Evolutionary conservation across 2,113 vertebrate species (phyloP), one percentile per base, ranked within the genome.

Genomic region (Cololabis saira): DNA sequence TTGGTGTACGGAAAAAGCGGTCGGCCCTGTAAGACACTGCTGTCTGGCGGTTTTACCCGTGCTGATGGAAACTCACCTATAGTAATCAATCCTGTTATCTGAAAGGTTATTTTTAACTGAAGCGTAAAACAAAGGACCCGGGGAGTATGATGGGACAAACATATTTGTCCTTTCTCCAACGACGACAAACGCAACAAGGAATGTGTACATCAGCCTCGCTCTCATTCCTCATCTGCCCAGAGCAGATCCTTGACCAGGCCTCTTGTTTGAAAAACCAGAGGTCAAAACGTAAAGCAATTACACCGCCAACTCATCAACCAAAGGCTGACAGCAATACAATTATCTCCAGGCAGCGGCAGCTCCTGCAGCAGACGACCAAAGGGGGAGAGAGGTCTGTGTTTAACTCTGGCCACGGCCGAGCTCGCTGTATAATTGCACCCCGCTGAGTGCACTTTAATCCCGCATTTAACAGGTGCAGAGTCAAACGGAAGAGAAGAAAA

Each of bases 251-350:
- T 88, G 86, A 90, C 87, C 87, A 76, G 74, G 81, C 60, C 19
- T 33, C 80, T 77, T 88, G 83, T 90, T 82, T 83, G 81, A 84
- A 87, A 86, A 85, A 78, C 73, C 76, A 85, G 77, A 87, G 88
- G 88, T 90, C 89, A 89, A 86, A 82, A 71, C 61, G 54, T 89
- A 89, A 90, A 89, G 82, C 85, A 90, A 89, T 90, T 87, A 89
- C 65, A 17, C 80, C 54, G 76, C 81, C 79, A 83, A 88, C 81
- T 89, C 80, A 88, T 91, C 85, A 85, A 89, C 88, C 74, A 74
- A 72, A 69, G 67, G 71, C 78, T 84, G 88, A 91, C 85, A 89
- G 86, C 83, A 83, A 88, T 84, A 87, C 85, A 86, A 90, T 90
- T 90, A 89, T 82, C 83, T 71, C 69, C 70, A 71, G 79, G 76